phyloP scores from a whole-genome alignment of 2,888 invertebrate species.

The Diadegma fenestrale region DNA sequence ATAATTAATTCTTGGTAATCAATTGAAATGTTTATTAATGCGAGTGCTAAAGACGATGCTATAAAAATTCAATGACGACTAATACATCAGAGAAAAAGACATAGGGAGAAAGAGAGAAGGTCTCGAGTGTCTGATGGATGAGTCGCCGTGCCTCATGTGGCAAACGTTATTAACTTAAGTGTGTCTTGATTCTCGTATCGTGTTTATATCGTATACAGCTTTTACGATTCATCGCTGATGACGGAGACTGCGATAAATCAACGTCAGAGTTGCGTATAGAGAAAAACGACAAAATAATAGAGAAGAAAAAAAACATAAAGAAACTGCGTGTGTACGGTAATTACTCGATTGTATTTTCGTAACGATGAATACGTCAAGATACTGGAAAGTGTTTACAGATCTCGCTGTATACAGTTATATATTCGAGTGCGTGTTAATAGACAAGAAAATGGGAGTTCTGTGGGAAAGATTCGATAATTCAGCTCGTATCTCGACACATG shows the following conservation, averaged over 20 bases:
- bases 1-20: neutral
- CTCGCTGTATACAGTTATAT: no score
- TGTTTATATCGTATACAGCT: constrained; percentile 25
- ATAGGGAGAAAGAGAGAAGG: neutral
- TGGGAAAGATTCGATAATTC: constrained; percentile 34
- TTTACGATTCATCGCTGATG: constrained; percentile 56
- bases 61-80: constrained; percentile 48
- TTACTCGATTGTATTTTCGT: constrained; percentile 70
- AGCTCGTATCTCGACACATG: constrained; percentile 21
- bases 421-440: constrained; percentile 44
- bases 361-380: constrained; percentile 59
- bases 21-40: constrained; percentile 38
- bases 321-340: constrained; percentile 45
- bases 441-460: constrained; percentile 53
- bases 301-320: constrained; percentile 4
- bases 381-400: constrained; percentile 39
- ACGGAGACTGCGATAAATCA: constrained; percentile 59
- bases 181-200: constrained; percentile 31
- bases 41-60: constrained; percentile 5
- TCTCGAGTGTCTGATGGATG: constrained; percentile 24
- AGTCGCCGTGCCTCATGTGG: constrained; percentile 1
- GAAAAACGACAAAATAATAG: constrained; percentile 17
- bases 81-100: constrained; percentile 28
- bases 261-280: constrained; percentile 47
- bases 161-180: constrained; percentile 35